Evolutionary conservation across 2,797 vertebrate species (phyloP).

Genomic region (Poeciliopsis presidionis): DNA sequence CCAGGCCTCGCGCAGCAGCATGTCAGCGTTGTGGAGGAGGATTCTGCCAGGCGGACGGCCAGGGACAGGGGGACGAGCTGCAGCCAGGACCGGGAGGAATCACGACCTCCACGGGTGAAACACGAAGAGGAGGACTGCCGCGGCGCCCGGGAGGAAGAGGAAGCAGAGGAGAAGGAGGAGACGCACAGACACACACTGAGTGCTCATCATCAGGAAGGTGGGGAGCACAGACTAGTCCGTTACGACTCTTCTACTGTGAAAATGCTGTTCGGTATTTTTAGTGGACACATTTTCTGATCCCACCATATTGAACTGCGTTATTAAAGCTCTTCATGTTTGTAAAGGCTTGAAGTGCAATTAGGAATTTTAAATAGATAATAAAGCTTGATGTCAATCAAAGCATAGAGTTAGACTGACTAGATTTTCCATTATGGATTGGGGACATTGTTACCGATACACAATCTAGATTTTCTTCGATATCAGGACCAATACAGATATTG

Average conservation of each 20-base stretch:
- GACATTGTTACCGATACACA: no score
- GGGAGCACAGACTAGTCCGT: neutral
- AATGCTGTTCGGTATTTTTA: neutral
- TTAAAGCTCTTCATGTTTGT: no score
- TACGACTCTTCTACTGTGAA: neutral
- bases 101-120: neutral
- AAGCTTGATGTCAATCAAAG: no score
- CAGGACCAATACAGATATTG: no score
- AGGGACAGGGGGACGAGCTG: neutral
- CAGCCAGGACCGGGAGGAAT: neutral
- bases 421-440: no score
- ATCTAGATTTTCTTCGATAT: no score
- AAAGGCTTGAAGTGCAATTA: no score
- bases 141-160: neutral
- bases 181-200: neutral
- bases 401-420: no score
- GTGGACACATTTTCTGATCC: neutral
- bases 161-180: neutral
- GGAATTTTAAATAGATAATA: no score
- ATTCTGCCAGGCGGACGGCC: neutral
- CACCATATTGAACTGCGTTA: no score
- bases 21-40: neutral
- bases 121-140: neutral
- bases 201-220: neutral
- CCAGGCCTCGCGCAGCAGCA: neutral